Evolutionary conservation across 30 jellyfish, hydroid and myxozoan genomes (phyloP).

Genomic region (Aurelia aurita): DNA sequence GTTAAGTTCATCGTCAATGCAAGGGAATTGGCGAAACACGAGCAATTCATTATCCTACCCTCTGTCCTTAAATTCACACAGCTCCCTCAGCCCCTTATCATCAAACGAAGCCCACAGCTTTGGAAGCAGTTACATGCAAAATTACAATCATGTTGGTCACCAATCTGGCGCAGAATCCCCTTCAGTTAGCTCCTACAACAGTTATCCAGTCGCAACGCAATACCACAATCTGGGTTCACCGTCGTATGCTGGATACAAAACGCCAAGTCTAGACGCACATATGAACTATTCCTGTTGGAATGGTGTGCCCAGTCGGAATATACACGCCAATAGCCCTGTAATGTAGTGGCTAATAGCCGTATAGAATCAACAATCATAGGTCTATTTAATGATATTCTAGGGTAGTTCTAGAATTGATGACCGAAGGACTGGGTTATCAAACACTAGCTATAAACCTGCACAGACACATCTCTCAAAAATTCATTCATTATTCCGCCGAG

Average conservation of each 20-base stretch:
- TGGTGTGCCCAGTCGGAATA: slow-evolving; percentile 68
- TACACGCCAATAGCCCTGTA: slow-evolving; percentile 82
- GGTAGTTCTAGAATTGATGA: too few relatives aligned
- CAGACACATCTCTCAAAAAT: too few relatives aligned
- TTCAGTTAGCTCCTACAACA: slow-evolving; percentile 61
- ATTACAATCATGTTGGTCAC: slow-evolving; percentile 66
- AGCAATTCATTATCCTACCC: slow-evolving; percentile 68
- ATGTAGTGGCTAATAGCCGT: slow-evolving; percentile 28
- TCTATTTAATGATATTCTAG: too few relatives aligned
- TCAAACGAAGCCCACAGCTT: slow-evolving; percentile 69
- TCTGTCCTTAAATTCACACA: slow-evolving; percentile 61
- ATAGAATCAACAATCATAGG: too few relatives aligned
- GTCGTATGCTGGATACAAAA: slow-evolving; percentile 65
- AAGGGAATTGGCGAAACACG: slow-evolving; percentile 71
- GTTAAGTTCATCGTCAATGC: slow-evolving; percentile 68
- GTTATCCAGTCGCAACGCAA: slow-evolving; percentile 56
- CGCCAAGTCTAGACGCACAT: slow-evolving; percentile 63
- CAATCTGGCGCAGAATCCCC: slow-evolving; percentile 67
- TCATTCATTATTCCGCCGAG: too few relatives aligned
- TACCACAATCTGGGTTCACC: slow-evolving; percentile 70
- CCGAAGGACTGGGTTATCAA: too few relatives aligned
- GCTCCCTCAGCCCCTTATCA: slow-evolving; percentile 70
- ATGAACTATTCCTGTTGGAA: slow-evolving; percentile 84
- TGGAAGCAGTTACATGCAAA: slow-evolving; percentile 72
- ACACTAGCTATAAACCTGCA: too few relatives aligned